Conservation (phyloP, 2,113 vertebrate species). For the Paratilapia polleni region DNA sequence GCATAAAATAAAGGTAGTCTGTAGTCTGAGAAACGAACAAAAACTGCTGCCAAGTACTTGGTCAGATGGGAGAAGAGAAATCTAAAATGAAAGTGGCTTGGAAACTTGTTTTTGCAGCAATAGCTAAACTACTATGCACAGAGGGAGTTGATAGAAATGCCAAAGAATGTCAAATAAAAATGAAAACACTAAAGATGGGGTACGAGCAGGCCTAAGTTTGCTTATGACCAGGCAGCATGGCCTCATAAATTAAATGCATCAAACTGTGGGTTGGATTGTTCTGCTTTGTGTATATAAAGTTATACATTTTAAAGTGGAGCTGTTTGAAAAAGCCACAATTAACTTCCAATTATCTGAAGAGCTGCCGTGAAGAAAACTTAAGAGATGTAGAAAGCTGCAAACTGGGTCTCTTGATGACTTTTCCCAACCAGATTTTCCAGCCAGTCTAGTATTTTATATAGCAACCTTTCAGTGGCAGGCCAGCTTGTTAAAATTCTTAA, state of each 20-base stretch:
- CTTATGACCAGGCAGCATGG: background rate
- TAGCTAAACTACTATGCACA: background rate
- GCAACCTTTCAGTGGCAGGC: background rate
- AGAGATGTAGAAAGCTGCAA: background rate
- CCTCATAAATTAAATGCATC: background rate
- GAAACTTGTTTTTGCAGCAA: background rate
- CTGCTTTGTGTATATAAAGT: constrained; percentile 5
- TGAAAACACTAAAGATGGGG: constrained; percentile 6
- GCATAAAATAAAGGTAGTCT: background rate
- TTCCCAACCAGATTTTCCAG: background rate
- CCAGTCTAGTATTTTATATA: background rate
- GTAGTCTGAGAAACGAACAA: background rate
- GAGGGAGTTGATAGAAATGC: background rate
- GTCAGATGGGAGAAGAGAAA: background rate
- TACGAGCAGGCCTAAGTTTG: background rate
- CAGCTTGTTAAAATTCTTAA: background rate
- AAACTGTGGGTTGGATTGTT: background rate
- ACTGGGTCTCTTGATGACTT: background rate
- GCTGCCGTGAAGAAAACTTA: background rate
- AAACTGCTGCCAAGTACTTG: background rate
- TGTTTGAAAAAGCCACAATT: background rate
- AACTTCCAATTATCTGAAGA: background rate
- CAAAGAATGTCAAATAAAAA: constrained; percentile 20
- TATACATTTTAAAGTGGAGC: background rate
- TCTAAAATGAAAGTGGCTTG: background rate